Evolutionary conservation across 1,140 invertebrate genomes (phyloP), one percentile per base, ranked within the genome.

Genomic region (Psilanteris sp.): DNA sequence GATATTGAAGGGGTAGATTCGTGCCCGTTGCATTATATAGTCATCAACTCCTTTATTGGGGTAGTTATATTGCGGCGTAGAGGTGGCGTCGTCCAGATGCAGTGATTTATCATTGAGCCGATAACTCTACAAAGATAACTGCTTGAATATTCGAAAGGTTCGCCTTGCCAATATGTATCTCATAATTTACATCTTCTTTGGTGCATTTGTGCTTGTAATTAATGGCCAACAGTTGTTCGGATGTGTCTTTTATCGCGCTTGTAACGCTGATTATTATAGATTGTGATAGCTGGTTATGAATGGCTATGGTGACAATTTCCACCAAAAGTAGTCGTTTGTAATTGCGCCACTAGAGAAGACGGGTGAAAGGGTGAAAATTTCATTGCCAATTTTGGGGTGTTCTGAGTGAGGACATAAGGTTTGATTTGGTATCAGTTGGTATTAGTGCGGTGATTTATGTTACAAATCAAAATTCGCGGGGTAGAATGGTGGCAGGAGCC

Each of bases 21-120:
- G 61, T 14, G 68, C 68, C 67, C 73, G 59, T 75, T 54, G 66
- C 59, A 80, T 84, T 84, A 84, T 83, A 81, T 62, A 83, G 77
- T 81, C 83, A 78, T 86, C 81, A 83, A 79, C 79, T 81, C 80
- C 73, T 79, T 84, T 78, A 79, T 73, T 73, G 78, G 77, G 55
- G 68, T 79, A 50, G 81, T 83, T 81, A 79, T 73, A 78, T 73
- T 66, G 68, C 46, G 55, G 37, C 37, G 22, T n/a, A 29, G 46
- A 54, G 67, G 57, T 50, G 79, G 43, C 48, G 37, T 39, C 26
- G 44, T 74, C 71, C 68, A 75, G 73, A 80, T 72, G 74, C 67
- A 71, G 59, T 86, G 83, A 88, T 87, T 87, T 86, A 88, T 85
- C 81, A 80, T 79, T 67, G 71, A 61, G 32, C 70, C 74, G 85